A percentile compares a stretch with the other conserved stretches of the same genome.
These are phyloP conservation scores for Battus philenor DNA, from an alignment of 1,140 invertebrate genomes.

Conservation along the genomic window DNA sequence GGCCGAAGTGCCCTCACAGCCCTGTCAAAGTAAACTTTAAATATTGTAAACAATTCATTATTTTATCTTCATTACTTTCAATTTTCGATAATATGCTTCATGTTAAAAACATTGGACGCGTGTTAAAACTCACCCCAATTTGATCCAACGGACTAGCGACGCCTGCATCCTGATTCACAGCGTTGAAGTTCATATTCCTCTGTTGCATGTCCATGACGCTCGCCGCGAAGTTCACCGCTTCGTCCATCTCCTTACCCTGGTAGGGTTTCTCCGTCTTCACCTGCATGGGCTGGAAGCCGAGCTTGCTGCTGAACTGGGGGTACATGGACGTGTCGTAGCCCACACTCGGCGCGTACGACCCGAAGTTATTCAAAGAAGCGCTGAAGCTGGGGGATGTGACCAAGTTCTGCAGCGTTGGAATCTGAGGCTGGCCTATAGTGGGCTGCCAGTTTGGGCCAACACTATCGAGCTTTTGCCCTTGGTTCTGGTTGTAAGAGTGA, in stretches of 20 bases:
- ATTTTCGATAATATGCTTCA: too few species aligned
- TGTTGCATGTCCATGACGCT: constrained; percentile 38
- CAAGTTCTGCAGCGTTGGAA: constrained; percentile 45
- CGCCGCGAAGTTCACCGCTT: constrained; percentile 30
- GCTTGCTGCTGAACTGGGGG: constrained; percentile 51
- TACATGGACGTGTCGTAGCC: constrained; percentile 61
- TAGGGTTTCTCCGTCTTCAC: constrained; percentile 44
- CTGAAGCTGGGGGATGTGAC: constrained; percentile 47
- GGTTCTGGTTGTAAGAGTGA: constrained; percentile 36
- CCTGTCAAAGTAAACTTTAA: background rate
- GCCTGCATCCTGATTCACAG: constrained; percentile 21
- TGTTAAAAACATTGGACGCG: too few species aligned
- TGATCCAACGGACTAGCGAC: constrained; percentile 33
- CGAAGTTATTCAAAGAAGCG: constrained; percentile 37
- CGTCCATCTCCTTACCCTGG: constrained; percentile 36
- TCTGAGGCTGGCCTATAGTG: constrained; percentile 41
- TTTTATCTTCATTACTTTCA: too few species aligned
- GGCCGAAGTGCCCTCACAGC: constrained; percentile 17
- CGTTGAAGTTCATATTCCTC: constrained; percentile 41
- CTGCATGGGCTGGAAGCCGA: constrained; percentile 39
- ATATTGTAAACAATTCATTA: too few species aligned
- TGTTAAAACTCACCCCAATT: too few species aligned
- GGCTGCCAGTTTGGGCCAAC: constrained; percentile 35
- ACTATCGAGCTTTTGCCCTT: constrained; percentile 38
- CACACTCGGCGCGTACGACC: constrained; percentile 34